A percentile compares a stretch with the other conserved stretches of the same genome.
phyloP scores from a whole-genome alignment of 2,888 invertebrate genomes.

The Diadegma fenestrale region DNA sequence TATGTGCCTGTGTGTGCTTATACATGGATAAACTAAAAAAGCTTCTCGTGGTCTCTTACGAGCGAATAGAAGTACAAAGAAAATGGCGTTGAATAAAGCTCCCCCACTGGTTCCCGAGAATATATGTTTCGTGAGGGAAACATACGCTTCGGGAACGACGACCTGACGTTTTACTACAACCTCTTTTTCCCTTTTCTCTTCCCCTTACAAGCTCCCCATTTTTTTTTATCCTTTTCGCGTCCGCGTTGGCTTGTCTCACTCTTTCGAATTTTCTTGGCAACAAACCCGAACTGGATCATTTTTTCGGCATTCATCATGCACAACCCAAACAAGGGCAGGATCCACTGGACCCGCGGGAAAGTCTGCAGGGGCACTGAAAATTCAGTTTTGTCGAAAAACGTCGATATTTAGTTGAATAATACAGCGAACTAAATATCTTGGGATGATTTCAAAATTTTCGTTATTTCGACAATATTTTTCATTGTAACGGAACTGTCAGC shows the following conservation, averaged over 20 bases:
- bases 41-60: conserved; percentile 52
- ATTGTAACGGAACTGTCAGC: too few species aligned
- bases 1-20: conserved; percentile 3
- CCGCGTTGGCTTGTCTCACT: not conserved
- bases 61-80: conserved; percentile 51
- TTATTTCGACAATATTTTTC: too few species aligned
- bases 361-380: too few species aligned
- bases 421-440: too few species aligned
- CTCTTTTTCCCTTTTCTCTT: conserved; percentile 30
- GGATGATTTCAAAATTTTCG: too few species aligned
- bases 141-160: conserved; percentile 53
- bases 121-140: conserved; percentile 49
- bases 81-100: conserved; percentile 66
- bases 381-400: not conserved
- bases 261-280: conserved; percentile 1
- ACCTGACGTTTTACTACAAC: conserved; percentile 49
- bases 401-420: too few species aligned
- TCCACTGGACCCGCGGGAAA: too few species aligned
- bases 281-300: conserved; percentile 55
- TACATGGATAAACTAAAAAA: conserved; percentile 22
- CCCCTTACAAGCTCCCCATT: conserved; percentile 2
- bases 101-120: conserved; percentile 41
- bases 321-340: too few species aligned
- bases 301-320: too few species aligned
- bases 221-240: conserved; percentile 1